Evolutionary conservation across 1,140 invertebrate species (phyloP).

Genomic region (Caerostris extrusa): DNA sequence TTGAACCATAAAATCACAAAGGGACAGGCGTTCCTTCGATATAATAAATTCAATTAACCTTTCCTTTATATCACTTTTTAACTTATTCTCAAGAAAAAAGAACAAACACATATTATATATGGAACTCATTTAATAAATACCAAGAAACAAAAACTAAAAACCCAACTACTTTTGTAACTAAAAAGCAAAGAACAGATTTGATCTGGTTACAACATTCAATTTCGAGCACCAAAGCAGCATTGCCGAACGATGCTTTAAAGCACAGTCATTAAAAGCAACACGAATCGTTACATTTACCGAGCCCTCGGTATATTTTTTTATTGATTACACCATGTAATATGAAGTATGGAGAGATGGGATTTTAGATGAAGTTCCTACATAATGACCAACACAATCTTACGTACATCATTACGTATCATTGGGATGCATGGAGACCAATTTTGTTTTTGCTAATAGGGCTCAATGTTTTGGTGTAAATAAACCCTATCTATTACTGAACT

Average conservation of each 20-base stretch:
- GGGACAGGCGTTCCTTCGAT: too few relatives aligned
- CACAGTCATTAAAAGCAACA: neutral
- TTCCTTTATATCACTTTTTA: too few relatives aligned
- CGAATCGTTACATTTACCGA: neutral
- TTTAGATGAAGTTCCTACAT: neutral
- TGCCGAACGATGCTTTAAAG: neutral
- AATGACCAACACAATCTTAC: neutral
- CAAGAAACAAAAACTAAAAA: too few relatives aligned
- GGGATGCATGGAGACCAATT: neutral
- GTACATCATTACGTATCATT: neutral
- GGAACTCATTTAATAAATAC: too few relatives aligned
- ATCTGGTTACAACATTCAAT: neutral
- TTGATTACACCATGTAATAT: neutral
- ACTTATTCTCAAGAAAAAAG: too few relatives aligned
- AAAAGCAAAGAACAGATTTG: neutral
- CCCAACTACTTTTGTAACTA: neutral
- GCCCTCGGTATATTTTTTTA: neutral
- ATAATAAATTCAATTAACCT: too few relatives aligned
- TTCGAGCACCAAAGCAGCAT: neutral
- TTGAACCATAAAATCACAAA: too few relatives aligned
- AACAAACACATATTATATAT: too few relatives aligned
- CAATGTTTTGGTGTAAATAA: conserved; percentile 6
- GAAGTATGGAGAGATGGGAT: neutral
- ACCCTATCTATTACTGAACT: neutral
- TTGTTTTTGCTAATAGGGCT: neutral